Conservation (phyloP, 2,888 invertebrate genomes). For the Carcina quercana region DNA sequence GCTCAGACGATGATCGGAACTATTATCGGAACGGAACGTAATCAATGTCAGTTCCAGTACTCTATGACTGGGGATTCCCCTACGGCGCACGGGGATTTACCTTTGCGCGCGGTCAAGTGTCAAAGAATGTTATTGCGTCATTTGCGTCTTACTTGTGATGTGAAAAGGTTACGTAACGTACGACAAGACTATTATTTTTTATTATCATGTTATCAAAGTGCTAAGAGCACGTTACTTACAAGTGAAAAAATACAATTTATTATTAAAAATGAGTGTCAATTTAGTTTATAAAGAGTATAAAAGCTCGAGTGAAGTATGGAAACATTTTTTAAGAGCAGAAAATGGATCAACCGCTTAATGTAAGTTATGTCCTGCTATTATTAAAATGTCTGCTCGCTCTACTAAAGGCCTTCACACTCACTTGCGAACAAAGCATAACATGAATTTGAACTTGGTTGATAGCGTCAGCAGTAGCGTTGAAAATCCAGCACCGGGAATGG, state of each 20-base stretch:
- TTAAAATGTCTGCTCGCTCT: conserved; percentile 2
- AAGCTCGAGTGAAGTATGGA: conserved; percentile 4
- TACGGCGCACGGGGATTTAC: not conserved
- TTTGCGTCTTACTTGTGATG: not conserved
- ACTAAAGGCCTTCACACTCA: conserved; percentile 4
- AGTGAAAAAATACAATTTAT: conserved; percentile 1
- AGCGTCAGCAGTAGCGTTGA: conserved; percentile 3
- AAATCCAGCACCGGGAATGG: conserved; percentile 2
- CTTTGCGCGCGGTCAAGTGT: no score
- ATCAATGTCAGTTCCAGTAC: no score
- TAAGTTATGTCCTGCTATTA: conserved; percentile 1
- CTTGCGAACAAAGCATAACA: conserved; percentile 4
- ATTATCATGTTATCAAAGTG: conserved; percentile 4
- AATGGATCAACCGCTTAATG: not conserved
- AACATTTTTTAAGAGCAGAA: conserved; percentile 11
- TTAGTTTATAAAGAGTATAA: conserved; percentile 3
- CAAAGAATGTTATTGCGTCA: not conserved
- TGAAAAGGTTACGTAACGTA: not conserved
- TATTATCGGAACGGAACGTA: no score
- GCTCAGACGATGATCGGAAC: not conserved
- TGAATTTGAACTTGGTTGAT: conserved; percentile 3
- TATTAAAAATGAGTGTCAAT: conserved; percentile 5
- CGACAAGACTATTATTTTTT: not conserved
- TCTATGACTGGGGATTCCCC: not conserved
- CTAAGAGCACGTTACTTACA: not conserved